phyloP scores from a whole-genome alignment of 1,140 invertebrate genomes.

The Augochlora pura region DNA sequence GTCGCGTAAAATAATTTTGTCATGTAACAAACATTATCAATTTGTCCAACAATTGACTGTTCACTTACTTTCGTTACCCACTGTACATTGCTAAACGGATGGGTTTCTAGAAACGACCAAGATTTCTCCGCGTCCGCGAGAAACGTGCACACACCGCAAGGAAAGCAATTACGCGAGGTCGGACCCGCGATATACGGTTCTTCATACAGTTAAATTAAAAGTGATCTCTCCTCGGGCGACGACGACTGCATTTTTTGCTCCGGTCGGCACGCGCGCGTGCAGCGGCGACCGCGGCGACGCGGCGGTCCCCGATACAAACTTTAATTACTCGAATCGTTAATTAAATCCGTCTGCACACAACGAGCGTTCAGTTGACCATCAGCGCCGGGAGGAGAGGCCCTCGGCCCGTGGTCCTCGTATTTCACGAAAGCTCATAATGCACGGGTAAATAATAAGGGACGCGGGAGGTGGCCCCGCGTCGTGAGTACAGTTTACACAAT shows the following conservation, averaged over 20 bases:
- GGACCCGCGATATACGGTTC: not conserved
- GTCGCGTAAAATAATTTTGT: too few species aligned
- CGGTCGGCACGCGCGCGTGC: not conserved
- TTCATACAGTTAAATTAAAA: slow-evolving; percentile 32
- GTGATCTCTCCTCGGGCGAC: not conserved
- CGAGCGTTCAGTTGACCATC: slow-evolving; percentile 42
- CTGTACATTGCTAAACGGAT: not conserved
- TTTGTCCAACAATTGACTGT: too few species aligned
- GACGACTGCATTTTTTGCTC: slow-evolving; percentile 16
- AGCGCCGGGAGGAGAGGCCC: too few species aligned
- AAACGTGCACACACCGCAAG: not conserved
- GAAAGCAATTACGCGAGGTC: slow-evolving; percentile 5
- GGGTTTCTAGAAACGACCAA: slow-evolving; percentile 1
- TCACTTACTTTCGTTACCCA: too few species aligned
- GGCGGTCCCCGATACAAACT: slow-evolving; percentile 10
- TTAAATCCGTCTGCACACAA: slow-evolving; percentile 55
- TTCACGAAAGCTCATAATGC: slow-evolving; percentile 61
- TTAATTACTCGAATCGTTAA: slow-evolving; percentile 59
- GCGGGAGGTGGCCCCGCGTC: not conserved
- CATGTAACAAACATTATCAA: too few species aligned
- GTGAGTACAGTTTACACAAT: slow-evolving; percentile 39
- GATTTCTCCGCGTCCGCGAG: not conserved
- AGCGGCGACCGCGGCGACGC: not conserved
- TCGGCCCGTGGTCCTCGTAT: slow-evolving; percentile 27
- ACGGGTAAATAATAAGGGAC: slow-evolving; percentile 61